phyloP scores from a whole-genome alignment of 1,140 invertebrate species.

The Nilaparvata lugens region DNA sequence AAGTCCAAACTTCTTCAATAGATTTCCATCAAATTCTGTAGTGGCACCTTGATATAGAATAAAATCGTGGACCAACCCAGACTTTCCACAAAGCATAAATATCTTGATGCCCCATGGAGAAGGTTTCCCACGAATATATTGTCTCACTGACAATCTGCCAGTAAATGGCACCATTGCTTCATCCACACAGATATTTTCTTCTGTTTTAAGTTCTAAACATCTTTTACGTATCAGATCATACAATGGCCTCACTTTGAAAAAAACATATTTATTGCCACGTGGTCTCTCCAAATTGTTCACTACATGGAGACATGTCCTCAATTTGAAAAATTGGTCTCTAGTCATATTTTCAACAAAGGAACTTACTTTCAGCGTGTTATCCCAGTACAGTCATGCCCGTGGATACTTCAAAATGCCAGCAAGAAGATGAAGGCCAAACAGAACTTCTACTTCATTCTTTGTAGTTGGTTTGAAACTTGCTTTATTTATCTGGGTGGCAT shows the following conservation, averaged over 20 bases:
- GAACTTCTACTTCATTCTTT: background rate
- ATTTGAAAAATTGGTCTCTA: background rate
- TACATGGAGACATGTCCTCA: background rate
- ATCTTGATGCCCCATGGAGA: conserved; percentile 22
- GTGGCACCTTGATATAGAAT: conserved; percentile 27
- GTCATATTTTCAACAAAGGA: background rate
- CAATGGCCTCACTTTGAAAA: background rate
- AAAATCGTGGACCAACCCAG: conserved; percentile 25
- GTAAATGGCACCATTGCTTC: no score
- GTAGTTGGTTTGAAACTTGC: background rate
- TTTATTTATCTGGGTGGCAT: background rate
- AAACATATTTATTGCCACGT: background rate
- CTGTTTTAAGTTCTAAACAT: background rate
- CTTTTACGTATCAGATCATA: background rate
- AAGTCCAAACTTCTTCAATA: conserved; percentile 22
- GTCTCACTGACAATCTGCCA: conserved; percentile 23
- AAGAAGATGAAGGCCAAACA: background rate
- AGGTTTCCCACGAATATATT: conserved; percentile 26
- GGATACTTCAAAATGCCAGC: background rate
- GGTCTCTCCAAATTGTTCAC: background rate
- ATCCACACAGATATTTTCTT: background rate
- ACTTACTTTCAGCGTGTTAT: background rate
- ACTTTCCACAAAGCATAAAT: no score
- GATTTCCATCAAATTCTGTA: conserved; percentile 24
- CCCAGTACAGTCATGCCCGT: background rate